These are phyloP conservation scores for Epicampocera succincta DNA, from an alignment of 2,888 invertebrate species.

Conservation along the genomic window DNA sequence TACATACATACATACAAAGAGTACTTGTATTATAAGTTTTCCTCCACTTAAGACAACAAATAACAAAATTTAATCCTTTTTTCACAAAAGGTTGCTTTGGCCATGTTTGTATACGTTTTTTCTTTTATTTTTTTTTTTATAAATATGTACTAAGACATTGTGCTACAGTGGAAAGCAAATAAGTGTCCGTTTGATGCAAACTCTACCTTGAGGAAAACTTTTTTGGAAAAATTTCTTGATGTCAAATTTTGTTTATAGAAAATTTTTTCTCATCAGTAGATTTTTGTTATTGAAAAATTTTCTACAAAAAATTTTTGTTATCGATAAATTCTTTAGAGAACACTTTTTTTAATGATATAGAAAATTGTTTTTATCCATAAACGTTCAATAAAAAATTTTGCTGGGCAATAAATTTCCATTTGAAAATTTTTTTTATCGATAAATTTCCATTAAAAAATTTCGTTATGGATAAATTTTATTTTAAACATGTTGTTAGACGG, in stretches of 20 bases:
- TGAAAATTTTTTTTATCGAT: background rate
- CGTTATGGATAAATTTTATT: too few species aligned
- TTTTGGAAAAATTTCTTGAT: too few species aligned
- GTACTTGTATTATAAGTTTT: slow-evolving; percentile 41
- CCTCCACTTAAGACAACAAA: slow-evolving; percentile 45
- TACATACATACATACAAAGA: slow-evolving; percentile 12
- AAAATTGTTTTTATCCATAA: background rate
- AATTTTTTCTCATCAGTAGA: too few species aligned
- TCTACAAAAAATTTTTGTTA: too few species aligned
- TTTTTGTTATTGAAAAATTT: background rate
- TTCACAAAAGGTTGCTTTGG: slow-evolving; percentile 4
- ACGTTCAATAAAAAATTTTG: too few species aligned
- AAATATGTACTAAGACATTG: background rate
- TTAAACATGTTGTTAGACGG: too few species aligned
- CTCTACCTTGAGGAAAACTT: too few species aligned
- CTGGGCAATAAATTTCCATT: too few species aligned
- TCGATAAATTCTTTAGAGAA: background rate
- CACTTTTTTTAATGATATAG: too few species aligned
- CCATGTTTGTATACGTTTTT: slow-evolving; percentile 8
- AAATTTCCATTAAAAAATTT: too few species aligned
- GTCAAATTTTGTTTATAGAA: too few species aligned
- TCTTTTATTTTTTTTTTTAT: background rate
- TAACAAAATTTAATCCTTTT: slow-evolving; percentile 61
- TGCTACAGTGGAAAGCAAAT: background rate
- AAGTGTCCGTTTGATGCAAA: background rate